phyloP scores from a whole-genome alignment of 2,113 vertebrate genomes.

The Eurystomus gularis region DNA sequence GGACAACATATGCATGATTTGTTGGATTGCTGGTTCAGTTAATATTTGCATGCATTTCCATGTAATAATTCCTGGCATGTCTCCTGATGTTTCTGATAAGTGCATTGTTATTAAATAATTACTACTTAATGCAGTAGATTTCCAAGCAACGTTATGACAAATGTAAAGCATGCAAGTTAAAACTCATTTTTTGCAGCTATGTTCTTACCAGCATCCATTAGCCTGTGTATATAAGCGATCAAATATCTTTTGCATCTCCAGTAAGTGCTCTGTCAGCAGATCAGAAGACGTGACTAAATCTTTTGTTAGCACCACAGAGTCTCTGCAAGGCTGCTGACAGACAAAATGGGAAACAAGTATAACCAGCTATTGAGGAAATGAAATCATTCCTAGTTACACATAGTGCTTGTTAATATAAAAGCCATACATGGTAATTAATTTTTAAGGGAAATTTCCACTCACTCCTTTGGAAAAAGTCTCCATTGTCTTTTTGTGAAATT shows the following conservation, averaged over 20 bases:
- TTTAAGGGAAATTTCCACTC: conserved; percentile 21
- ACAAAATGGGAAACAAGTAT: conserved; percentile 44
- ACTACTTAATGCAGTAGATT: conserved; percentile 43
- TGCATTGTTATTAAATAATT: conserved; percentile 43
- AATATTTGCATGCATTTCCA: conserved; percentile 30
- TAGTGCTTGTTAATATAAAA: conserved; percentile 12
- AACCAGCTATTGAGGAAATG: conserved; percentile 62
- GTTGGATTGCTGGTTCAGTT: conserved; percentile 5
- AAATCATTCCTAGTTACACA: conserved; percentile 26
- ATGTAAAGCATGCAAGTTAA: conserved; percentile 51
- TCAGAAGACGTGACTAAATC: conserved; percentile 51
- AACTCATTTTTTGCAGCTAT: conserved; percentile 47
- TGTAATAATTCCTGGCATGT: conserved; percentile 13
- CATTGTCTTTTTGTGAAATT: neutral
- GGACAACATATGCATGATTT: neutral
- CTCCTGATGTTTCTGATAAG: conserved; percentile 35
- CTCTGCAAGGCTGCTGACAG: conserved; percentile 57
- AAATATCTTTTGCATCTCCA: conserved; percentile 49
- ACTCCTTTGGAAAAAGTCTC: neutral
- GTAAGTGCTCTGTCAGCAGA: conserved; percentile 63
- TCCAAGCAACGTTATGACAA: conserved; percentile 43
- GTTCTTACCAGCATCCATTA: conserved; percentile 29
- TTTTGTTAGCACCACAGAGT: conserved; percentile 39
- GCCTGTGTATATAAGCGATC: conserved; percentile 40
- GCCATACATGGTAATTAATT: conserved; percentile 5